Percentiles rank a stretch among this genome's conserved stretches.
phyloP scores from a whole-genome alignment of 2,113 vertebrate genomes.

The Noturus placidus region DNA sequence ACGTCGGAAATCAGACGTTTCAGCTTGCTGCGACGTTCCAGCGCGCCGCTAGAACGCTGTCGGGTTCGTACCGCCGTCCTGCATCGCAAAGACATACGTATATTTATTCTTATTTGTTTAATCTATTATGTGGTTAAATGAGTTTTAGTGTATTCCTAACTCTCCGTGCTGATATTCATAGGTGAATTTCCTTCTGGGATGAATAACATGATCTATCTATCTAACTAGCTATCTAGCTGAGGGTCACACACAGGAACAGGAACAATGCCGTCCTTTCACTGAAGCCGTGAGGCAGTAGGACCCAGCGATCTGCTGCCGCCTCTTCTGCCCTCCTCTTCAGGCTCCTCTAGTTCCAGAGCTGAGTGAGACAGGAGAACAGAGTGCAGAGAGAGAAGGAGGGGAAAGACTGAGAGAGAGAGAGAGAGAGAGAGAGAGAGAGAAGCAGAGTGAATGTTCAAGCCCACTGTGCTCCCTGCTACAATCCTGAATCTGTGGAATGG shows the following conservation, averaged over 20 bases:
- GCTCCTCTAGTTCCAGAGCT: conserved; percentile 67
- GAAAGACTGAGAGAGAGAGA: conserved; percentile 39
- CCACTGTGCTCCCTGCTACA: conserved; percentile 61
- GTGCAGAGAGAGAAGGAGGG: conserved; percentile 52
- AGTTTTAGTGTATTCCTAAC: no score
- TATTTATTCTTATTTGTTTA: no score
- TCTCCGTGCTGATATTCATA: no score
- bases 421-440: conserved; percentile 54
- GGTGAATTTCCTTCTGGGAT: no score
- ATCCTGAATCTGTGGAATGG: conserved; percentile 61
- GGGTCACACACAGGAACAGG: conserved; percentile 43
- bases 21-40: not conserved
- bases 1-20: no score
- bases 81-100: no score
- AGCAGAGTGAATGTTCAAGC: conserved; percentile 66
- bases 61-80: not conserved
- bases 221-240: not conserved
- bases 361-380: conserved; percentile 60
- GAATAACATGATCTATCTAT: no score
- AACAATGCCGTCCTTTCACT: conserved; percentile 56
- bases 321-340: conserved; percentile 52
- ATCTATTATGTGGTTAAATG: no score
- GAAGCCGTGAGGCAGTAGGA: conserved; percentile 67
- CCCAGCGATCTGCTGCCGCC: conserved; percentile 62
- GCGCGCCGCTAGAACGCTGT: not conserved